Conservation (phyloP, 2,888 invertebrate species). For the Stenurella melanura region DNA sequence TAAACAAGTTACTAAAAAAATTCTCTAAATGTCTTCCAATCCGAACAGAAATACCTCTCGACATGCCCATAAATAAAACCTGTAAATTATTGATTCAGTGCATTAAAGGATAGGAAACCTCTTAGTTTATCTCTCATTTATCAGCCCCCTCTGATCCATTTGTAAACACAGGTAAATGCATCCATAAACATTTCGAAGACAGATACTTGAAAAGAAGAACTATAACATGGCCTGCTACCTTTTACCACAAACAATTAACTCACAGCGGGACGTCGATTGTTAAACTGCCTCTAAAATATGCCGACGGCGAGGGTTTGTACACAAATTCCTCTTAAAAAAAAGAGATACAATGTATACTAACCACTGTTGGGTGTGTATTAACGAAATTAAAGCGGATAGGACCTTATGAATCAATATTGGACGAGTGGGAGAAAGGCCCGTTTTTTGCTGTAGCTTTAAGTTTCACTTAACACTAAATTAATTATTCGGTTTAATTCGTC, state of each 20-base stretch:
- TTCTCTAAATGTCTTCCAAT: not conserved
- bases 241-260: slow-evolving; percentile 55
- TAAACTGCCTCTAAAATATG: slow-evolving; percentile 50
- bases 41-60: not conserved
- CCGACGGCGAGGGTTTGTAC: slow-evolving; percentile 31
- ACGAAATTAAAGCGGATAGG: slow-evolving; percentile 47
- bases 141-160: slow-evolving; percentile 53
- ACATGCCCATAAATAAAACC: not conserved
- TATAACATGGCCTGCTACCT: slow-evolving; percentile 46
- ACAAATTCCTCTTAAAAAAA: slow-evolving; percentile 28
- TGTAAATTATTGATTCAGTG: not conserved
- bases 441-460: not conserved
- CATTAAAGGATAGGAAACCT: slow-evolving; percentile 38
- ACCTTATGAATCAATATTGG: slow-evolving; percentile 49
- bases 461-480: not conserved
- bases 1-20: not conserved
- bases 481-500: not conserved
- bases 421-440: not conserved
- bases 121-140: slow-evolving; percentile 53
- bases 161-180: slow-evolving; percentile 62
- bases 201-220: slow-evolving; percentile 40
- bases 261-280: slow-evolving; percentile 49
- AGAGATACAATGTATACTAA: slow-evolving; percentile 44
- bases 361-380: slow-evolving; percentile 24
- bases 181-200: slow-evolving; percentile 57